Conservation (phyloP, 2,113 vertebrate genomes). For the Muntiacus muntjak region DNA sequence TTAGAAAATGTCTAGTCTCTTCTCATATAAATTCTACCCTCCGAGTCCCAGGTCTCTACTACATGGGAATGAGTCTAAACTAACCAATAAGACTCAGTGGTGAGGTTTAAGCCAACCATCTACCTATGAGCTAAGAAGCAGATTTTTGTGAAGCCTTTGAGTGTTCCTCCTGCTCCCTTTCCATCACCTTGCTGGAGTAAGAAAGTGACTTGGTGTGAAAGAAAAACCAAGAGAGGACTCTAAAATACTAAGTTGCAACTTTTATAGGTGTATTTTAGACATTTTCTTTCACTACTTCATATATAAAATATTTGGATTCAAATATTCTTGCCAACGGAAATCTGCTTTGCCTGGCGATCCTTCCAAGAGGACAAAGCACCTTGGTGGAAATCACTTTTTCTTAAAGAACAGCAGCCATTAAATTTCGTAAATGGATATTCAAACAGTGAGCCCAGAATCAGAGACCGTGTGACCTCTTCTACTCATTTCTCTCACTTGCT, state of each 20-base stretch:
- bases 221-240: slow-evolving; percentile 15
- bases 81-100: neutral
- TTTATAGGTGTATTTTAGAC: slow-evolving; percentile 32
- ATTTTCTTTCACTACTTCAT: slow-evolving; percentile 2
- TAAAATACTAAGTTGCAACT: slow-evolving; percentile 7
- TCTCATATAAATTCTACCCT: neutral
- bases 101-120: neutral
- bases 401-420: neutral
- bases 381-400: neutral
- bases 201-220: neutral
- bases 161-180: neutral
- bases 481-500: neutral
- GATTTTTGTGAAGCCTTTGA: neutral
- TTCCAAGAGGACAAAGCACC: neutral
- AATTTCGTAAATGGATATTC: neutral
- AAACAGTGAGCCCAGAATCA: neutral
- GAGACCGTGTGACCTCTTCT: neutral
- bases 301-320: slow-evolving; percentile 32
- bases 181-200: neutral
- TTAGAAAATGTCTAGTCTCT: slow-evolving; percentile 5
- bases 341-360: neutral
- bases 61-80: neutral
- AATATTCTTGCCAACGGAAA: slow-evolving; percentile 29
- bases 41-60: neutral
- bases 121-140: neutral